Evolutionary conservation across 2,888 invertebrate genomes (phyloP).

Genomic region (Scaptomyza reducta): DNA sequence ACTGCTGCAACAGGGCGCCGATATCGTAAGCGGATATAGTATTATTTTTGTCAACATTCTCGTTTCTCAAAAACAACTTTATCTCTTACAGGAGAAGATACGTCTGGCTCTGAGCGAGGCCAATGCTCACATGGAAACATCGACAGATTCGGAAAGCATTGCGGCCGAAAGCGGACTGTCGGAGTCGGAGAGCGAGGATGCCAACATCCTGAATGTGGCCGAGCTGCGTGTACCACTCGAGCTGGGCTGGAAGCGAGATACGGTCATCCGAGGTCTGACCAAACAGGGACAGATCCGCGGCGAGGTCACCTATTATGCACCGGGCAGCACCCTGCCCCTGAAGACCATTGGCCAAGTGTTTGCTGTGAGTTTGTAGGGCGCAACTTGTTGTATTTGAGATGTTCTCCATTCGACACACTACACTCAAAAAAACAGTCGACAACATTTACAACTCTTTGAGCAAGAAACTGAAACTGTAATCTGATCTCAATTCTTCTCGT

Average conservation of each 20-base stretch:
- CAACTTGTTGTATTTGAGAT: constrained; percentile 40
- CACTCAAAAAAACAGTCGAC: neutral
- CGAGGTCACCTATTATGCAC: constrained; percentile 95
- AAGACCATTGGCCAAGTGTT: constrained; percentile 88
- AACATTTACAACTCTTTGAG: neutral
- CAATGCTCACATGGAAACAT: constrained; percentile 86
- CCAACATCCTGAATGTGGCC: constrained; percentile 84
- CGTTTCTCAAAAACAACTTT: neutral
- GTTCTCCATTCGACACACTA: constrained; percentile 1
- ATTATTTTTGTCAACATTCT: constrained; percentile 1
- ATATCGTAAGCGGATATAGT: constrained; percentile 83
- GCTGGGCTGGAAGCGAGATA: constrained; percentile 96
- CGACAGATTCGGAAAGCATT: constrained; percentile 87
- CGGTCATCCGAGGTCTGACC: constrained; percentile 93
- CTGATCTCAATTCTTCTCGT: neutral
- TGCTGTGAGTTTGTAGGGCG: constrained; percentile 85
- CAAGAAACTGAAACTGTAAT: neutral
- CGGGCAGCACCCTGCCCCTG: constrained; percentile 87
- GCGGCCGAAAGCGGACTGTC: constrained; percentile 86
- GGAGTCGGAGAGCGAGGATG: constrained; percentile 86
- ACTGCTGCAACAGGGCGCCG: constrained; percentile 84
- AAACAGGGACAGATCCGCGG: constrained; percentile 94
- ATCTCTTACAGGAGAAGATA: constrained; percentile 85
- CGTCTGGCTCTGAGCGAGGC: constrained; percentile 86
- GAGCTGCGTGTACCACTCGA: constrained; percentile 88